phyloP scores from a whole-genome alignment of 92 coral and sea anemone species.

The Zoanthus solanderi region DNA sequence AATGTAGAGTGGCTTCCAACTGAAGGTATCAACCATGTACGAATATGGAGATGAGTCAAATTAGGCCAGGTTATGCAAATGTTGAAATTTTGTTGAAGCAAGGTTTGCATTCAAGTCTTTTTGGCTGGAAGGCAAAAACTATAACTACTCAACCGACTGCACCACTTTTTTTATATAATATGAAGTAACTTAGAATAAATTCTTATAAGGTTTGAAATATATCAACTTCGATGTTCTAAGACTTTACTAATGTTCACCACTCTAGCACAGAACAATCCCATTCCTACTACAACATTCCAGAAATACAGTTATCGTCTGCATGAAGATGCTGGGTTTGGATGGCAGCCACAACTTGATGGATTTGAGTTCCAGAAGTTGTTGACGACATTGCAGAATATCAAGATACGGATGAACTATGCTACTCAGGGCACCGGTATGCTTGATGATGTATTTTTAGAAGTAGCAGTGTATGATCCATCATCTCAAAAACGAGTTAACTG shows the following conservation, averaged over 20 bases:
- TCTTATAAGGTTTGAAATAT: too few relatives aligned
- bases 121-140: too few relatives aligned
- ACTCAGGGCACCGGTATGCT: constrained; percentile 97
- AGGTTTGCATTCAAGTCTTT: too few relatives aligned
- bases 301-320: constrained; percentile 85
- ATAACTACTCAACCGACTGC: too few relatives aligned
- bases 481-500: constrained; percentile 79
- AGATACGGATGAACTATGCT: constrained; percentile 91
- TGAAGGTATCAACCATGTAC: too few relatives aligned
- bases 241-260: not conserved
- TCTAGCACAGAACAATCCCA: constrained; percentile 77
- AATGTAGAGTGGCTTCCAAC: too few relatives aligned
- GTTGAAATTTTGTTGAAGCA: too few relatives aligned
- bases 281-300: constrained; percentile 83
- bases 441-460: constrained; percentile 89
- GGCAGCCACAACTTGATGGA: constrained; percentile 87
- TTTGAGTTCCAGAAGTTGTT: constrained; percentile 90
- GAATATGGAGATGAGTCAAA: too few relatives aligned
- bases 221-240: not conserved
- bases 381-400: constrained; percentile 62
- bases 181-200: too few relatives aligned
- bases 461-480: constrained; percentile 75
- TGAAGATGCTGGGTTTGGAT: constrained; percentile 90
- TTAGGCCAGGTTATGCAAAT: too few relatives aligned
- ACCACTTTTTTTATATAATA: too few relatives aligned